Base-by-base conservation (phyloP, 1,140 invertebrate species). In the Sycophaga agraensis region DNA sequence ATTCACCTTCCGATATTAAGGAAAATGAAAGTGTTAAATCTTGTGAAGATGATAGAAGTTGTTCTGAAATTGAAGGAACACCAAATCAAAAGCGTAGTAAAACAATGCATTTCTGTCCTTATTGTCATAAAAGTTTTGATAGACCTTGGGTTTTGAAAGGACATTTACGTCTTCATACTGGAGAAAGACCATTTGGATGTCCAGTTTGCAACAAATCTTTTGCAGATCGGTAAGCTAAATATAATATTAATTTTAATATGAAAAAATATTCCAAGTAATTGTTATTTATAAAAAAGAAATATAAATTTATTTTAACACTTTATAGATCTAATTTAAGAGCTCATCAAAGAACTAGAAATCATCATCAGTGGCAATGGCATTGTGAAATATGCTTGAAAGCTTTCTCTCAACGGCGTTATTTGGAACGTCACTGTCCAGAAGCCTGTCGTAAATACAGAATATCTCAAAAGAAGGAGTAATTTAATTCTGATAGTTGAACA, bases 401-500 rank as follows among this genome's bases (percentile, higher is more conserved):
- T 12, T 92, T 91, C 73, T 90, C 88, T 19, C 88, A 90, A 75
- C 82, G 85, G 53, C 82, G 87, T 11, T 91, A 90, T 68, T 74
- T 91, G 12, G 88, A 90, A 68, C 83, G 89, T 7, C 89, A 92
- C 67, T 83, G 85, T 39, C 75, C 85, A 2, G 86, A 89, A 62
- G 89, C 90, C 3, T 92, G 89, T 68, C 78, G 81, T 19, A 89
- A 89, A 70, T 88, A 83, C 40, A 71, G 74, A 60, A 69, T 74
- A 55, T 72, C 76, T 2, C 78, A 80, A 39, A 77, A 73, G 55
- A 70, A 67, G 46, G 74, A 76, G 22, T 63, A 17, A 63, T 49
- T 34, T 37, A 50, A 12, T 19, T 39, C 0, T 37, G 7, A 56
- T 49, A 28, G 4, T 31, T 24, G n/a, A 24, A 6, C 49, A 50